Evolutionary conservation across 2,113 vertebrate species (phyloP).

Genomic region (Talpa occidentalis): DNA sequence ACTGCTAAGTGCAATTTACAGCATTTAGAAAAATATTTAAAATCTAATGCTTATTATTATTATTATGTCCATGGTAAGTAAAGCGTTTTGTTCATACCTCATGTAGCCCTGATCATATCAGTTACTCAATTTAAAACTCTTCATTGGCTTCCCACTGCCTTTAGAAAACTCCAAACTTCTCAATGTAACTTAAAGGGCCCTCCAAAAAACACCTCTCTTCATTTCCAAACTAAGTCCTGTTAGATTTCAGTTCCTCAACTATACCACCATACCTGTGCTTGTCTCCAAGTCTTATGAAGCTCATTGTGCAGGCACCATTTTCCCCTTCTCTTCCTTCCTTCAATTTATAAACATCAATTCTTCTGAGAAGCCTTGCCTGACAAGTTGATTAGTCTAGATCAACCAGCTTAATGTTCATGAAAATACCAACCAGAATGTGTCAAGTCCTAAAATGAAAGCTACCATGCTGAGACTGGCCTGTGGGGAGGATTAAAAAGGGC

Average conservation of each 20-base stretch:
- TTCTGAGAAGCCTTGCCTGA: neutral
- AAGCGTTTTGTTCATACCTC: neutral
- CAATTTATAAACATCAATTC: neutral
- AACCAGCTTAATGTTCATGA: neutral
- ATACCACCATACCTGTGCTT: neutral
- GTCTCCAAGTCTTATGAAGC: neutral
- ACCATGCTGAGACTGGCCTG: neutral
- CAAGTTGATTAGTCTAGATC: neutral
- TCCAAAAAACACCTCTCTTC: neutral
- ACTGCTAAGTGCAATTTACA: neutral
- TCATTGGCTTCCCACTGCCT: neutral
- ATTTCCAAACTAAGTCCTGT: neutral
- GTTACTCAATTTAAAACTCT: neutral
- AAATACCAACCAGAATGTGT: neutral
- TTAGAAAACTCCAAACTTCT: neutral
- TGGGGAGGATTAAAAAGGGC: neutral
- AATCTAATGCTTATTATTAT: neutral
- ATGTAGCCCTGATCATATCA: neutral
- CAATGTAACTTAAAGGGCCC: neutral
- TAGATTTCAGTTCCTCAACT: neutral
- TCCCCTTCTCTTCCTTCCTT: neutral
- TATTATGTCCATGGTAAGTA: neutral
- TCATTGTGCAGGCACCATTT: neutral
- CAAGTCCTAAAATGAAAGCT: constrained; percentile 13
- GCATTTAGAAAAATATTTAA: constrained; percentile 12